Conservation (phyloP, 2,797 vertebrate species). For the Petrocephalus sullivani region DNA sequence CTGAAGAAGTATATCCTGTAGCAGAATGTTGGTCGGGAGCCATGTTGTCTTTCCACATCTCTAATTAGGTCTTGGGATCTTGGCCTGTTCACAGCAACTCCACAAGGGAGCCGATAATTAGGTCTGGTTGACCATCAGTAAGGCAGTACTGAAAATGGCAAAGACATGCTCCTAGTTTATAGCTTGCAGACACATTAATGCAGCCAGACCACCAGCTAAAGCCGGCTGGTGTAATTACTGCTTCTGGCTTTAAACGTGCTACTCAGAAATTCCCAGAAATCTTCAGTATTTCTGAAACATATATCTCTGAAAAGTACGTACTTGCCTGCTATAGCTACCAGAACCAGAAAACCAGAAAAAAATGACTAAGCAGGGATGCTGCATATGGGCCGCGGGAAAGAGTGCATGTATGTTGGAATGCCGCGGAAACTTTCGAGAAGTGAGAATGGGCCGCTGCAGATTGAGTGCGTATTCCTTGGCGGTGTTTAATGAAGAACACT, state of each 20-base stretch:
- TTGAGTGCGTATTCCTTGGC: neutral
- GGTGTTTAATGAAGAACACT: neutral
- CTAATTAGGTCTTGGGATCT: neutral
- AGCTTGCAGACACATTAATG: neutral
- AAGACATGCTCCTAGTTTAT: neutral
- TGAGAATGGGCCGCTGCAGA: no score
- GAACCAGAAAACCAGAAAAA: no score
- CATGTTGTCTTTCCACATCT: neutral
- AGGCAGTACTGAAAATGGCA: neutral
- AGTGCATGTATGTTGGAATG: neutral
- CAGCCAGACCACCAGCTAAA: neutral
- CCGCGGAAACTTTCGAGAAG: no score
- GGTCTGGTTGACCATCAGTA: neutral
- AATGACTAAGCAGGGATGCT: neutral
- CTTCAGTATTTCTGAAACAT: neutral
- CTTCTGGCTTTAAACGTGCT: neutral
- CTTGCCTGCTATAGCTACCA: neutral
- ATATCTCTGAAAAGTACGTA: neutral
- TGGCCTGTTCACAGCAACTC: neutral
- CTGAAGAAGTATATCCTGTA: neutral
- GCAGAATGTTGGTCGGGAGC: neutral
- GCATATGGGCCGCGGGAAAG: neutral
- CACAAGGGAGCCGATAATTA: neutral
- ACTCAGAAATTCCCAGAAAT: neutral
- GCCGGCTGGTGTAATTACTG: neutral